Conservation (phyloP, 2,888 invertebrate genomes). For the Torymus tubicola region DNA sequence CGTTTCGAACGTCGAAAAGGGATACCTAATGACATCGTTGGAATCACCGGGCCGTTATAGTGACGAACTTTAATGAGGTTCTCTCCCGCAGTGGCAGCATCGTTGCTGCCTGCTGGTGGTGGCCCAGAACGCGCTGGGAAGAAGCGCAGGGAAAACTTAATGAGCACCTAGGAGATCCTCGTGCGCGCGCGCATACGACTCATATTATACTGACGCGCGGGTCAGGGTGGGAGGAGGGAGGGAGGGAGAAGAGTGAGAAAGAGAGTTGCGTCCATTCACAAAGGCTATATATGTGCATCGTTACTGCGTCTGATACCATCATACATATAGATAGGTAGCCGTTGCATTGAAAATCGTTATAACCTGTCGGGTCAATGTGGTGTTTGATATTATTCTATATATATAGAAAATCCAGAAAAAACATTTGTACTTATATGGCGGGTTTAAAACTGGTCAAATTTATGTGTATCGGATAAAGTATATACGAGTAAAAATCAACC, state of each 20-base stretch:
- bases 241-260: neutral
- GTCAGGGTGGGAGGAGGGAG: neutral
- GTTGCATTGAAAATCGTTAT: too few species aligned
- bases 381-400: too few species aligned
- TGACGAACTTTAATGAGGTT: conserved; percentile 38
- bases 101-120: too few species aligned
- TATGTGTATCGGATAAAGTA: too few species aligned
- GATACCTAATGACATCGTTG: conserved; percentile 24
- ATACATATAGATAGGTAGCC: too few species aligned
- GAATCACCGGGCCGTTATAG: neutral
- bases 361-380: too few species aligned
- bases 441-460: too few species aligned
- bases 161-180: conserved; percentile 36
- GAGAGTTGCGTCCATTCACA: neutral
- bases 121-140: neutral
- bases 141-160: conserved; percentile 34
- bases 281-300: too few species aligned
- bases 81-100: neutral
- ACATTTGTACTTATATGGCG: too few species aligned
- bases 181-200: neutral
- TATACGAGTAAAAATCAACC: too few species aligned
- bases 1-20: conserved; percentile 4
- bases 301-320: too few species aligned
- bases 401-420: too few species aligned
- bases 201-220: neutral